Percentiles rank a stretch among this genome's conserved stretches.
Evolutionary conservation across 2,888 invertebrate genomes (phyloP).

Genomic region (Pomacea canaliculata): DNA sequence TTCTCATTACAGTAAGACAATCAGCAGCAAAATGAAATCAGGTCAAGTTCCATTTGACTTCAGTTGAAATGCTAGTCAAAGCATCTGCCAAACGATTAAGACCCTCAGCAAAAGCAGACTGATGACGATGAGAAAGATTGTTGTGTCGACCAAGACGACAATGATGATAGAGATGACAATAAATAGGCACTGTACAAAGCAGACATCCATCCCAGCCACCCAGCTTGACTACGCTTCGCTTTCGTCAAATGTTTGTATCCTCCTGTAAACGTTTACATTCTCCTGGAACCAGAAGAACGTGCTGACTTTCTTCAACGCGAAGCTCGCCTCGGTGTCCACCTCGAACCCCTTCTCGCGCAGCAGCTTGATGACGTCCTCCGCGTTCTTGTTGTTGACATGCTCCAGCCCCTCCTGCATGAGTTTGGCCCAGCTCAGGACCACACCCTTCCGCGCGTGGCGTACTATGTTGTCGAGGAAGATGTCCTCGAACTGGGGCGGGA

Average conservation of each 20-base stretch:
- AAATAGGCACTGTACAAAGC: too few species aligned
- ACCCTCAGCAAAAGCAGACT: too few species aligned
- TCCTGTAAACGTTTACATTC: conserved; percentile 37
- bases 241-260: conserved; percentile 3
- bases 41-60: too few species aligned
- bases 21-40: too few species aligned
- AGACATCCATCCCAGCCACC: too few species aligned
- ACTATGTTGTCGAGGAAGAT: conserved; percentile 43
- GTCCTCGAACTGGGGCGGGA: conserved; percentile 39
- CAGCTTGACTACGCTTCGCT: background rate
- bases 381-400: conserved; percentile 41
- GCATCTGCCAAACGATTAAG: too few species aligned
- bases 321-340: conserved; percentile 29
- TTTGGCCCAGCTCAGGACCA: conserved; percentile 47
- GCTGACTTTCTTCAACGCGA: conserved; percentile 25
- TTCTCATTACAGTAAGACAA: too few species aligned
- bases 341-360: conserved; percentile 34
- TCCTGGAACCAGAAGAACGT: conserved; percentile 36
- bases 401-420: conserved; percentile 41
- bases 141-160: too few species aligned
- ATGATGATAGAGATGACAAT: too few species aligned
- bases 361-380: conserved; percentile 33
- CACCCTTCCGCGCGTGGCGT: conserved; percentile 39
- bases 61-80: too few species aligned
- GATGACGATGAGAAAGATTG: too few species aligned